These are phyloP conservation scores for Apteryx owenii DNA, from an alignment of 2,113 vertebrate genomes.

Conservation along the genomic window DNA sequence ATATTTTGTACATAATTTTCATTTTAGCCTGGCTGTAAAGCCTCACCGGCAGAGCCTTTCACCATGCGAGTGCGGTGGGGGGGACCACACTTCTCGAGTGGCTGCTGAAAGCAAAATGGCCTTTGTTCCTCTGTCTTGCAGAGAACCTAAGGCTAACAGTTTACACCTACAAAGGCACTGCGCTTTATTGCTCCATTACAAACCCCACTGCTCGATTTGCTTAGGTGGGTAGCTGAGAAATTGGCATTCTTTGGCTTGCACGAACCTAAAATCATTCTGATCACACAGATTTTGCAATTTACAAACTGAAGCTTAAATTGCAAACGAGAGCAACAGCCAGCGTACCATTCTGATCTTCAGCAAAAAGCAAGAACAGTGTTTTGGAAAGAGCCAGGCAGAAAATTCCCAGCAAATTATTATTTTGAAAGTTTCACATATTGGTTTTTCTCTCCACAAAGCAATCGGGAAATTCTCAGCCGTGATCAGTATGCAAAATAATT, in stretches of 20 bases:
- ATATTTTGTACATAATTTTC: conserved; percentile 26
- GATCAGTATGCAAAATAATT: not conserved
- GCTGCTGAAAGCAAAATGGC: conserved; percentile 29
- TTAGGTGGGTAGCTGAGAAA: not conserved
- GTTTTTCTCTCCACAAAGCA: not conserved
- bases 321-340: not conserved
- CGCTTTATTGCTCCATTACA: not conserved
- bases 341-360: not conserved
- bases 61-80: not conserved
- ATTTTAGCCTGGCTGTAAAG: conserved; percentile 39
- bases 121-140: conserved; percentile 37
- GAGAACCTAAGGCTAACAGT: conserved; percentile 24
- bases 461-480: not conserved
- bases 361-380: not conserved
- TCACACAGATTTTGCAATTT: conserved; percentile 12
- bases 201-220: not conserved
- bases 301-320: not conserved
- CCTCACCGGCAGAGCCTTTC: not conserved
- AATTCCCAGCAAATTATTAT: not conserved
- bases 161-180: conserved; percentile 15
- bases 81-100: not conserved
- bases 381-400: not conserved
- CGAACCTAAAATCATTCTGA: not conserved
- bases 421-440: not conserved
- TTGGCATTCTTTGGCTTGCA: not conserved